phyloP scores from a whole-genome alignment of 2,113 vertebrate species.

The Myotis brandtii region DNA sequence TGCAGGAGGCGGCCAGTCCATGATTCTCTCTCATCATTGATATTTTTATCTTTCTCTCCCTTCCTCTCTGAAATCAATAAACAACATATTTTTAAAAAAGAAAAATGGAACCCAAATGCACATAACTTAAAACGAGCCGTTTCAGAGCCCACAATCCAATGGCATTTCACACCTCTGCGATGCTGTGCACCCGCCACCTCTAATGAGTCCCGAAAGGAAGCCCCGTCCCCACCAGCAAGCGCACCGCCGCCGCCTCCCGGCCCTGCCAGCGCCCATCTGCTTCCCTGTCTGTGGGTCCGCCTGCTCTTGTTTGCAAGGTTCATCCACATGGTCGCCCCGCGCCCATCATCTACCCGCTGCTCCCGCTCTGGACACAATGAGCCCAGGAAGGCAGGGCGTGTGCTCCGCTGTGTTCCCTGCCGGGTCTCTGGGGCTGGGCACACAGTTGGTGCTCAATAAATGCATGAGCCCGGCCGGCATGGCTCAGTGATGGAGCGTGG shows the following conservation, averaged over 20 bases:
- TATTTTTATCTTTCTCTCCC: neutral
- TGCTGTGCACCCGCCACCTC: neutral
- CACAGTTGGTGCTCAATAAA: neutral
- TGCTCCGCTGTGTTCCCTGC: neutral
- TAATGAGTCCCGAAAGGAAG: neutral
- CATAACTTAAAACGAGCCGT: neutral
- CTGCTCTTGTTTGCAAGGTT: neutral
- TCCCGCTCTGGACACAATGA: accelerated
- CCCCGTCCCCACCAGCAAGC: neutral
- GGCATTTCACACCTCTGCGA: neutral
- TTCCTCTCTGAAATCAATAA: neutral
- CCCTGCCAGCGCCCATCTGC: accelerated
- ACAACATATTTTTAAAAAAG: neutral
- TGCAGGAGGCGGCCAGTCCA: too few species aligned
- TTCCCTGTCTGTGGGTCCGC: neutral
- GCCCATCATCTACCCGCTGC: accelerated
- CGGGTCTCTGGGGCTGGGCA: neutral
- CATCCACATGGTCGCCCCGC: accelerated
- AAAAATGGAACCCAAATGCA: neutral
- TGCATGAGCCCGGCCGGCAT: accelerated
- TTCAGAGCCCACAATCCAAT: neutral
- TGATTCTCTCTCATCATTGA: too few species aligned
- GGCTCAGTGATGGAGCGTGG: too few species aligned
- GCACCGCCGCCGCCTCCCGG: accelerated
- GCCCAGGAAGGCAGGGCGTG: neutral